phyloP scores from a whole-genome alignment of 2,888 invertebrate genomes.

The Chalcis sispes region DNA sequence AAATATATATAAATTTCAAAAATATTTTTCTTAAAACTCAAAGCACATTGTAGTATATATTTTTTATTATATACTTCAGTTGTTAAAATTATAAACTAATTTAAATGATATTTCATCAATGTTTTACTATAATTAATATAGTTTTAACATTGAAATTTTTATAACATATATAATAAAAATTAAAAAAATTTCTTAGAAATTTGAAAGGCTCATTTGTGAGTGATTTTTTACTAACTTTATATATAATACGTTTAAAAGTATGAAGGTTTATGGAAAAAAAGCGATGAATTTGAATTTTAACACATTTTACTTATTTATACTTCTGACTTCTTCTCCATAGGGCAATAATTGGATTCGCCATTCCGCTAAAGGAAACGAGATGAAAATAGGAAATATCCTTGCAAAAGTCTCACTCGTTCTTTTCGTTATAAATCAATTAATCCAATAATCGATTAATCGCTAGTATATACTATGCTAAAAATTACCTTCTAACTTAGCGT shows the following conservation, averaged over 20 bases:
- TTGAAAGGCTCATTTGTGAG: constrained; percentile 29
- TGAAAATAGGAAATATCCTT: constrained; percentile 48
- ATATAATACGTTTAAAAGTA: constrained; percentile 38
- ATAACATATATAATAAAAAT: not conserved
- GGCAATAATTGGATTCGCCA: constrained; percentile 45
- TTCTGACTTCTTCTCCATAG: constrained; percentile 51
- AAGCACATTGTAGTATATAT: constrained; percentile 43
- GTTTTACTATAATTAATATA: too few species aligned
- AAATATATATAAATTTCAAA: constrained; percentile 51
- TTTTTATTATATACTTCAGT: constrained; percentile 38
- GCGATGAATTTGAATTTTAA: constrained; percentile 54
- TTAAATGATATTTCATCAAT: constrained; percentile 10
- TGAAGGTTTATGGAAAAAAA: constrained; percentile 55
- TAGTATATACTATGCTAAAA: constrained; percentile 52
- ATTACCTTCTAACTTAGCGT: constrained; percentile 54
- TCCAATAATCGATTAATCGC: constrained; percentile 48
- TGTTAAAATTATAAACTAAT: constrained; percentile 31
- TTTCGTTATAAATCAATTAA: constrained; percentile 53
- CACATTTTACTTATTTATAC: constrained; percentile 58
- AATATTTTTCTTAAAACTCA: constrained; percentile 41
- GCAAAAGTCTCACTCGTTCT: constrained; percentile 55
- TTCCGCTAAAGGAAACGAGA: constrained; percentile 53
- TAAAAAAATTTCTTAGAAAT: not conserved
- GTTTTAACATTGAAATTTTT: constrained; percentile 26
- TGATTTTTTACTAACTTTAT: constrained; percentile 18